Conservation (phyloP, 2,113 vertebrate species). For the Melospiza melodia region DNA sequence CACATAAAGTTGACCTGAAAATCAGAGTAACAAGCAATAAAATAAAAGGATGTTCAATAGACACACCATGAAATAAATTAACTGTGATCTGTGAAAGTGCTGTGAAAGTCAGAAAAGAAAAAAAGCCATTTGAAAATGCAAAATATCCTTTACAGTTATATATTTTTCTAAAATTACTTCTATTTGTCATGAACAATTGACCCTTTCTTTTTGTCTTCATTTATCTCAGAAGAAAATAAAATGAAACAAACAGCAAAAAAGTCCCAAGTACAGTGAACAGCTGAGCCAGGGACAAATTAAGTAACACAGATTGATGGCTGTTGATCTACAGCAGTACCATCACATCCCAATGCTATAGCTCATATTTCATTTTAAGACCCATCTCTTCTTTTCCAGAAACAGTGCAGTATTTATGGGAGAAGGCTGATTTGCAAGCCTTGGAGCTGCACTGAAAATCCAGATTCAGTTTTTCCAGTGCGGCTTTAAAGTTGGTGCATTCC, state of each 20-base stretch:
- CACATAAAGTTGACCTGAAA: neutral
- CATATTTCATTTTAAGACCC: conserved; percentile 45
- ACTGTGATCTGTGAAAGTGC: neutral
- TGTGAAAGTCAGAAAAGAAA: neutral
- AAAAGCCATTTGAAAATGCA: neutral
- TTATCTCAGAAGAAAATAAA: conserved; percentile 57
- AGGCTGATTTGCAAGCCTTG: neutral
- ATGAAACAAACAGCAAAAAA: conserved; percentile 35
- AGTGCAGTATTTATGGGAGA: conserved; percentile 26
- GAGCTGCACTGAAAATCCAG: conserved; percentile 3
- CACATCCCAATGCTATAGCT: conserved; percentile 31
- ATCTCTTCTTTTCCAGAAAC: conserved; percentile 37
- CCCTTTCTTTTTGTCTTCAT: conserved; percentile 36
- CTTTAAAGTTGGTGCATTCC: conserved; percentile 1
- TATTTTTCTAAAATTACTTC: neutral
- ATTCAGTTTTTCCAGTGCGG: conserved; percentile 1
- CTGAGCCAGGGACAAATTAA: conserved; percentile 63
- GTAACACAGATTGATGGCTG: conserved; percentile 62
- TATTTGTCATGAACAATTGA: conserved; percentile 47
- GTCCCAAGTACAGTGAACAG: conserved; percentile 41
- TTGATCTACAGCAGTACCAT: conserved; percentile 30
- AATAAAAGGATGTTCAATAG: neutral
- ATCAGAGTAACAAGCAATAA: neutral
- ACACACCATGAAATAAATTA: conserved; percentile 5
- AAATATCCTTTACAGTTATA: neutral